Evolutionary conservation across 2,888 invertebrate genomes (phyloP).

Genomic region (Drosophila mulleri): DNA sequence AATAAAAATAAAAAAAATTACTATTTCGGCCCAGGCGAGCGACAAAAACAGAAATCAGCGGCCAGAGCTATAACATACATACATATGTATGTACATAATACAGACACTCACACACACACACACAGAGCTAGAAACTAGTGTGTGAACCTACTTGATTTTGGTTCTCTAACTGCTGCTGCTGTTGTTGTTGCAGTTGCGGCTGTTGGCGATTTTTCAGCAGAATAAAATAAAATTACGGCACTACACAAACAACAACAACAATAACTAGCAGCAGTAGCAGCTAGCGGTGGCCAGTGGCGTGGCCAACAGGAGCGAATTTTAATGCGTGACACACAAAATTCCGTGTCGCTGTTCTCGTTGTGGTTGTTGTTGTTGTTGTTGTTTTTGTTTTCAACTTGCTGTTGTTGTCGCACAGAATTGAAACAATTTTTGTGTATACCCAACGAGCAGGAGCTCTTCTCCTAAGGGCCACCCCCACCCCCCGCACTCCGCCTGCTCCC

Average conservation of each 20-base stretch:
- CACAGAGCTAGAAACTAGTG: slow-evolving; percentile 51
- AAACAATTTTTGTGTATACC: slow-evolving; percentile 73
- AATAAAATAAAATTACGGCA: slow-evolving; percentile 46
- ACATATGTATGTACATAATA: slow-evolving; percentile 3
- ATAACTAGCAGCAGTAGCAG: background rate
- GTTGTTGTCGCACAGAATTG: slow-evolving; percentile 48
- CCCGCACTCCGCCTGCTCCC: background rate
- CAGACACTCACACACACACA: slow-evolving; percentile 4
- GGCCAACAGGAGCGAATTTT: slow-evolving; percentile 38
- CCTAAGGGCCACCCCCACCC: slow-evolving; percentile 5
- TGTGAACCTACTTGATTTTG: slow-evolving; percentile 77
- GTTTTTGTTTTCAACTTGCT: slow-evolving; percentile 31
- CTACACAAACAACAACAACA: slow-evolving; percentile 16
- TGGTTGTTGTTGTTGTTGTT: slow-evolving; percentile 5
- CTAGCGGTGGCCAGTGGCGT: slow-evolving; percentile 33
- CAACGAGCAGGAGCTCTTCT: slow-evolving; percentile 20
- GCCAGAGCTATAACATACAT: slow-evolving; percentile 28
- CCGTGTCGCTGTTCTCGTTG: slow-evolving; percentile 17
- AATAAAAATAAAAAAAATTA: slow-evolving; percentile 43
- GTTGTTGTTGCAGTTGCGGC: slow-evolving; percentile 24
- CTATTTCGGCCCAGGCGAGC: slow-evolving; percentile 57
- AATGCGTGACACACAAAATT: slow-evolving; percentile 67
- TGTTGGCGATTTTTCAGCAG: slow-evolving; percentile 61
- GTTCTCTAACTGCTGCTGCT: slow-evolving; percentile 26
- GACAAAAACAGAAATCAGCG: slow-evolving; percentile 57